Base-by-base conservation (phyloP, 2,888 invertebrate species). In the Nineta flava region DNA sequence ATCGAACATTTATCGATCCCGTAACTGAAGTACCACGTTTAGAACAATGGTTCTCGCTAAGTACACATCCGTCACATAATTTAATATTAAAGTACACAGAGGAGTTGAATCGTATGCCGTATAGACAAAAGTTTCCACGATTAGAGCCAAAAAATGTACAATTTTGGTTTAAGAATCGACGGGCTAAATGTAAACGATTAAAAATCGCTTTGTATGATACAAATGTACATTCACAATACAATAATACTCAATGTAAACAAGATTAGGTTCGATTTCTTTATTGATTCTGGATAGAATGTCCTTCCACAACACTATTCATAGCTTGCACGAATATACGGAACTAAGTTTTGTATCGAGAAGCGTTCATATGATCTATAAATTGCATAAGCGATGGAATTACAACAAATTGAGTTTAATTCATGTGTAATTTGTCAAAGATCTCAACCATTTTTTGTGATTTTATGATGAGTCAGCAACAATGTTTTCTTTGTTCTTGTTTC, bases 61-160 rank as follows among this genome's bases (percentile, higher is more conserved):
- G 97, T 69, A 97, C 97, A 34, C 97, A 99, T 71, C 99, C 99
- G 38, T 93, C 95, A 58, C 96, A 97, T 70, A 91, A 93, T 71
- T 75, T 96, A 63, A 97, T 99, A 61, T 78, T 97, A 57, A 94
- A 96, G 67, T 99, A 95, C 67, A 97, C 97, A 2, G 94, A 96
- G 61, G 94, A 95, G 65, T 73, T 99, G 58, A 99, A 99, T 68
- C 79, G 87, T 55, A 94, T 95, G 83, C 91, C 93, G 48, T 99
- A 97, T 67, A 71, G 97, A 62, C 95, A 95, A 70, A 96, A 97
- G 69, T 99, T 97, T 67, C 99, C 97, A 1, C 83, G 92, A n/a
- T 74, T 99, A 54, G 97, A 97, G 66, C 93, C 96, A 42, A 97
- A 97, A 72, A 99, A 99, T 65, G 96, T 99, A 56, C 97, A 99